Conservation (phyloP, 2,113 vertebrate genomes). For the Oryzias curvinotus region DNA sequence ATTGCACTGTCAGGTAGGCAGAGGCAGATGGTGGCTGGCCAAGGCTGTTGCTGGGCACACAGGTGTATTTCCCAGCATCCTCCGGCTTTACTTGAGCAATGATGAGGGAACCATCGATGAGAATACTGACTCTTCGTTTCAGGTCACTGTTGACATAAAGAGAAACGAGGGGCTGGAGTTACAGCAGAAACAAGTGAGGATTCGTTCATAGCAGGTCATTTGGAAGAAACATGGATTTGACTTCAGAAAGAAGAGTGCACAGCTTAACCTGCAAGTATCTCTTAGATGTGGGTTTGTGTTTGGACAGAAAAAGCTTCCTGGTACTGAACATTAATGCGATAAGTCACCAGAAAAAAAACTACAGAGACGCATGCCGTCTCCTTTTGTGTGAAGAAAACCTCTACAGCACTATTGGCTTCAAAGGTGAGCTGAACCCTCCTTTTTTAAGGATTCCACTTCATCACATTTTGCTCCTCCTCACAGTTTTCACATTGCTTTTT, state of each 20-base stretch:
- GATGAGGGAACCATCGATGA: slow-evolving; percentile 95
- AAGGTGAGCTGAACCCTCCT: slow-evolving; percentile 7
- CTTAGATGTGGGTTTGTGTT: too few species aligned
- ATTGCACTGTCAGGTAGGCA: slow-evolving; percentile 93
- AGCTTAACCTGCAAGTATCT: too few species aligned
- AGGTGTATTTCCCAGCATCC: slow-evolving; percentile 95
- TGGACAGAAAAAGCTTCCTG: too few species aligned
- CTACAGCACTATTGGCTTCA: slow-evolving; percentile 23
- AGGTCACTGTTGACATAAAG: slow-evolving; percentile 80
- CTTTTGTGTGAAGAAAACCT: neutral
- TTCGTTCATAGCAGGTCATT: too few species aligned
- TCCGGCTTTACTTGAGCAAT: slow-evolving; percentile 95
- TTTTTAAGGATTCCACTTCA: too few species aligned
- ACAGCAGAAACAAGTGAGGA: neutral
- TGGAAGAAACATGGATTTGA: too few species aligned
- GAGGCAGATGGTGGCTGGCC: slow-evolving; percentile 93
- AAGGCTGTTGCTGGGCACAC: slow-evolving; percentile 96
- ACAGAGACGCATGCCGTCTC: too few species aligned
- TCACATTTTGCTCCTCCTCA: too few species aligned
- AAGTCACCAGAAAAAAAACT: too few species aligned
- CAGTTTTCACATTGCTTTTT: too few species aligned
- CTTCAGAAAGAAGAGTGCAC: too few species aligned
- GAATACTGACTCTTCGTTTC: slow-evolving; percentile 94
- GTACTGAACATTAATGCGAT: too few species aligned
- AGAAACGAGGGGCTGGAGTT: neutral